Evolutionary conservation across 2,113 vertebrate species (phyloP).

Genomic region (Excalfactoria chinensis): DNA sequence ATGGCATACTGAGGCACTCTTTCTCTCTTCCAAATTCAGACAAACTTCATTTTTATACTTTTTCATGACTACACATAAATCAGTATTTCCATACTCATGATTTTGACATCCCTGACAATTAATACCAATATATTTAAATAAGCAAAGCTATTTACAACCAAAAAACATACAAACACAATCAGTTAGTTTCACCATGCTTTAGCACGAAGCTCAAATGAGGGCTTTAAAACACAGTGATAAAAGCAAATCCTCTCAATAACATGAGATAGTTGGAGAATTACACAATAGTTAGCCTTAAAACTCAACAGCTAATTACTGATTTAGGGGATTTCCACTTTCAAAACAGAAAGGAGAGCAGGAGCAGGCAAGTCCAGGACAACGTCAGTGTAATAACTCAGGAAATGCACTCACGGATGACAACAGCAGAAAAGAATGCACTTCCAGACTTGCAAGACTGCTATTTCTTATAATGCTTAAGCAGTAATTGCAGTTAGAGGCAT

Average conservation of each 20-base stretch:
- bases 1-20: background rate
- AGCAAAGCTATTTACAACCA: background rate
- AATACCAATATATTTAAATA: background rate
- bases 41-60: background rate
- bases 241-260: background rate
- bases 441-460: background rate
- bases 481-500: background rate
- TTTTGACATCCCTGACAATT: background rate
- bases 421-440: slow-evolving; percentile 60
- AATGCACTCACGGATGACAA: slow-evolving; percentile 52
- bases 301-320: background rate
- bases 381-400: slow-evolving; percentile 19
- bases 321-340: slow-evolving; percentile 62
- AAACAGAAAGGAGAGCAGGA: background rate
- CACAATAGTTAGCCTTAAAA: background rate
- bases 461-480: background rate
- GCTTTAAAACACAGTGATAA: background rate
- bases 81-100: background rate
- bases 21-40: background rate
- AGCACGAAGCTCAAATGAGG: background rate
- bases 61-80: background rate
- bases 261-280: background rate
- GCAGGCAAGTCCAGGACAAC: background rate
- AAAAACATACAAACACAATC: background rate
- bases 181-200: background rate